phyloP scores from a whole-genome alignment of 2,888 invertebrate species.

The Calliscelio sp. region DNA sequence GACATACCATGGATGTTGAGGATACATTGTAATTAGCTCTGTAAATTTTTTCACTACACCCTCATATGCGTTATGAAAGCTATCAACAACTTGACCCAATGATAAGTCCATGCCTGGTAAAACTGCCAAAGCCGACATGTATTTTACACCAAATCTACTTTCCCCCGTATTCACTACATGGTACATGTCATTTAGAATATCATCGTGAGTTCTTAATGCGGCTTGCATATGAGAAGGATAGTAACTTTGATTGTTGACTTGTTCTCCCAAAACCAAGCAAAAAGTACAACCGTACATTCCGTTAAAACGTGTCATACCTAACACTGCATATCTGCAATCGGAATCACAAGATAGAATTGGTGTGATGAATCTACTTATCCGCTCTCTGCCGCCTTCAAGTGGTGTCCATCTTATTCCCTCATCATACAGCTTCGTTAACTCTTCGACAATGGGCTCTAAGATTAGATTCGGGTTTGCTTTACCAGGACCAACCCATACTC shows the following conservation, averaged over 20 bases:
- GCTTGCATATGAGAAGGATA: conserved; percentile 1
- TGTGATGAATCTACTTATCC: conserved; percentile 14
- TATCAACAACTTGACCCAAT: not conserved
- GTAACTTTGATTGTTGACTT: not conserved
- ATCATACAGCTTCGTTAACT: conserved; percentile 1
- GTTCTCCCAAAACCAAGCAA: conserved; percentile 15
- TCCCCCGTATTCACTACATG: not conserved
- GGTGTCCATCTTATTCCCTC: conserved; percentile 35
- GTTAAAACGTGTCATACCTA: conserved; percentile 59
- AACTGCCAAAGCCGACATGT: not conserved
- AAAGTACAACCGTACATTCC: conserved; percentile 48
- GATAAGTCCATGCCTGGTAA: conserved; percentile 9
- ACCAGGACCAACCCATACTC: conserved; percentile 50
- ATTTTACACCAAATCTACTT: conserved; percentile 1
- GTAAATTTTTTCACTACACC: conserved; percentile 15
- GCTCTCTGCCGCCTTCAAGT: conserved; percentile 21
- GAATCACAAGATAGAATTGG: conserved; percentile 13
- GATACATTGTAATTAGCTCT: not conserved
- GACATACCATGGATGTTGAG: conserved; percentile 7
- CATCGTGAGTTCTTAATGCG: not conserved
- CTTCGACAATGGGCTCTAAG: not conserved
- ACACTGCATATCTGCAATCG: conserved; percentile 9
- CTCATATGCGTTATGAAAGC: conserved; percentile 24
- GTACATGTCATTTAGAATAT: not conserved
- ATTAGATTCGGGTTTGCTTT: not conserved